phyloP scores from a whole-genome alignment of 2,113 vertebrate species.

The Maccullochella peelii region DNA sequence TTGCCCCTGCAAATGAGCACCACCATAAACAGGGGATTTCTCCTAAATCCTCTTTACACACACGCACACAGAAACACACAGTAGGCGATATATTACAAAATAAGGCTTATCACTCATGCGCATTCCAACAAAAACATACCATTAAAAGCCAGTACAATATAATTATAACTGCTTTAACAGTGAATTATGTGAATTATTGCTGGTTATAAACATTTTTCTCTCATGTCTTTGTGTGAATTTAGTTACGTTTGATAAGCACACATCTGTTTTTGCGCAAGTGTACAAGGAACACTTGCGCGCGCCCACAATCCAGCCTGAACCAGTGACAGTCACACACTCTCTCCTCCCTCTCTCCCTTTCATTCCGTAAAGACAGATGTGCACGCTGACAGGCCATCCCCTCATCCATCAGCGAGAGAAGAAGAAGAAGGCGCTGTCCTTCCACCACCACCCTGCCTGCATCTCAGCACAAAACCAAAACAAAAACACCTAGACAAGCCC shows the following conservation, averaged over 20 bases:
- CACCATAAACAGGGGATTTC: conserved; percentile 70
- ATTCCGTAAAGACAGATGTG: conserved; percentile 72
- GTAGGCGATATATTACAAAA: conserved; percentile 53
- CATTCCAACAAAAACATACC: conserved; percentile 58
- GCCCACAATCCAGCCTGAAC: conserved; percentile 51
- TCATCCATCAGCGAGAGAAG: conserved; percentile 60
- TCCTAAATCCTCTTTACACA: conserved; percentile 58
- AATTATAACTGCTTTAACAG: conserved; percentile 45
- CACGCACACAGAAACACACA: conserved; percentile 41
- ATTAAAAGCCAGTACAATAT: conserved; percentile 42
- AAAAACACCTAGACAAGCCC: conserved; percentile 61
- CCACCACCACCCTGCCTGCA: conserved; percentile 57
- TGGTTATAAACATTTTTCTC: conserved; percentile 32
- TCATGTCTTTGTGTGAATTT: conserved; percentile 30
- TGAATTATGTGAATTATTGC: conserved; percentile 48
- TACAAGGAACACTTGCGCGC: conserved; percentile 52
- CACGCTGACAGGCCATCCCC: conserved; percentile 55
- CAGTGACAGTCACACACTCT: conserved; percentile 49
- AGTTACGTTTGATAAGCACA: conserved; percentile 52
- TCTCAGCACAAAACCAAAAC: conserved; percentile 61
- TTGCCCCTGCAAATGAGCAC: conserved; percentile 55
- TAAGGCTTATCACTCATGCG: conserved; percentile 46
- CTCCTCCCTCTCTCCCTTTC: conserved; percentile 23
- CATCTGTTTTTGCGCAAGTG: conserved; percentile 69
- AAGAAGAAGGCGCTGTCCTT: conserved; percentile 23